phyloP scores from a whole-genome alignment of 1,140 invertebrate genomes.

The Drosophila pallidifrons region DNA sequence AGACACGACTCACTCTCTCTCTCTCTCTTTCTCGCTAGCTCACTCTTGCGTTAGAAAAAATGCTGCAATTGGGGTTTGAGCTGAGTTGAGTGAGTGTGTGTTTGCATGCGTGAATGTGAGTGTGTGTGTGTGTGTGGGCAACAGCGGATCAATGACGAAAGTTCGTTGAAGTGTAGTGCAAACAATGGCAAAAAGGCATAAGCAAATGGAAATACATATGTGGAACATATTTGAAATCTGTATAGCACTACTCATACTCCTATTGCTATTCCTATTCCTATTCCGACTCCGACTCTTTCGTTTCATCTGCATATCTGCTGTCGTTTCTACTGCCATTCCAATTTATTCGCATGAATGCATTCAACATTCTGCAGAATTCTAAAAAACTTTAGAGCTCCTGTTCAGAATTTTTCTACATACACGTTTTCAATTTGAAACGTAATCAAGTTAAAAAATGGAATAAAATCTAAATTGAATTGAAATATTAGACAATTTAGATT shows the following conservation, averaged over 20 bases:
- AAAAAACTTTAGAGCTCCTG: not conserved
- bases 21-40: not conserved
- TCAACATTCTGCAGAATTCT: constrained; percentile 5
- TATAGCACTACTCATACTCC: constrained; percentile 23
- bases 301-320: not conserved
- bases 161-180: constrained; percentile 82
- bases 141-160: constrained; percentile 74
- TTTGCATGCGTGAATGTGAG: not conserved
- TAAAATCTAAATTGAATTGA: too few relatives aligned
- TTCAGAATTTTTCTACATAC: too few relatives aligned
- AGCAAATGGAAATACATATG: constrained; percentile 58
- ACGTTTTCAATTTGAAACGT: too few relatives aligned
- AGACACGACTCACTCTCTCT: constrained; percentile 28
- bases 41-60: constrained; percentile 26
- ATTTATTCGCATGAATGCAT: constrained; percentile 32
- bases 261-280: not conserved
- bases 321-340: constrained; percentile 1
- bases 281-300: not conserved
- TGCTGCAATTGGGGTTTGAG: constrained; percentile 41
- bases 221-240: constrained; percentile 51
- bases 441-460: too few relatives aligned
- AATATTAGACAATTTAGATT: too few relatives aligned
- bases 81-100: constrained; percentile 13
- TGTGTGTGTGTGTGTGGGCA: constrained; percentile 23
- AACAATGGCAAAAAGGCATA: constrained; percentile 75